Percentiles rank a stretch among this genome's conserved stretches.
These are phyloP conservation scores for Pollicipes pollicipes DNA, from an alignment of 1,140 invertebrate species.

Conservation along the genomic window DNA sequence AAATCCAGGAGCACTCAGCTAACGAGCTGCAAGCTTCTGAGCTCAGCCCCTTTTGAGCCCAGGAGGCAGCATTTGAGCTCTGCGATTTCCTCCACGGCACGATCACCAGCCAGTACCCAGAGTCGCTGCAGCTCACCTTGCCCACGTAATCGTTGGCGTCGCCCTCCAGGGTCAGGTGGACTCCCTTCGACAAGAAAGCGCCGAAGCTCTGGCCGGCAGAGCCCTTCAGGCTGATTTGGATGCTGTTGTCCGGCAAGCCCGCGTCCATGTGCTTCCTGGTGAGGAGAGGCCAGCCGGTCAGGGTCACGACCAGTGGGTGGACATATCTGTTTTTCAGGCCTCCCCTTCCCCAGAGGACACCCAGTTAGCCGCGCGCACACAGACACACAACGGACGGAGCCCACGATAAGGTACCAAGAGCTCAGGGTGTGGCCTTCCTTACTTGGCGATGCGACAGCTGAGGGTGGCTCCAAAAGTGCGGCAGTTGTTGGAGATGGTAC, in stretches of 20 bases:
- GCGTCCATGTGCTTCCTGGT: constrained; percentile 67
- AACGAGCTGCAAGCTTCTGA: too few relatives aligned
- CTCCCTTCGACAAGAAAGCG: constrained; percentile 84
- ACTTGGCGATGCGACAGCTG: constrained; percentile 85
- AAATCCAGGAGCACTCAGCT: constrained; percentile 14
- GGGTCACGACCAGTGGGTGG: too few relatives aligned
- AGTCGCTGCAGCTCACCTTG: constrained; percentile 39
- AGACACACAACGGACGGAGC: too few relatives aligned
- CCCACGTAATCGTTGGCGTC: constrained; percentile 99
- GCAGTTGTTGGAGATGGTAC: constrained; percentile 78
- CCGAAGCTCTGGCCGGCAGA: constrained; percentile 98
- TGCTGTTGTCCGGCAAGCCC: constrained; percentile 62
- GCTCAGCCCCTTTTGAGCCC: too few relatives aligned
- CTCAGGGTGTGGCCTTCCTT: constrained; percentile 22
- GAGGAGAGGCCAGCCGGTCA: constrained; percentile 17
- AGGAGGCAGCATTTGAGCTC: too few relatives aligned
- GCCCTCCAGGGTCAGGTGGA: constrained; percentile 79
- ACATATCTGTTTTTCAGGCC: too few relatives aligned
- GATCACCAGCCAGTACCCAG: too few relatives aligned
- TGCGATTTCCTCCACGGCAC: too few relatives aligned
- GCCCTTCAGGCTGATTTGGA: constrained; percentile 71
- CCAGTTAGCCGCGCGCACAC: too few relatives aligned
- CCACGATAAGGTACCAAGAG: too few relatives aligned
- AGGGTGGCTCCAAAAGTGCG: constrained; percentile 82
- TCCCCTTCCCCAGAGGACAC: too few relatives aligned